Evolutionary conservation across 2,113 vertebrate species (phyloP).

Genomic region (Sakesphorus luctuosus): DNA sequence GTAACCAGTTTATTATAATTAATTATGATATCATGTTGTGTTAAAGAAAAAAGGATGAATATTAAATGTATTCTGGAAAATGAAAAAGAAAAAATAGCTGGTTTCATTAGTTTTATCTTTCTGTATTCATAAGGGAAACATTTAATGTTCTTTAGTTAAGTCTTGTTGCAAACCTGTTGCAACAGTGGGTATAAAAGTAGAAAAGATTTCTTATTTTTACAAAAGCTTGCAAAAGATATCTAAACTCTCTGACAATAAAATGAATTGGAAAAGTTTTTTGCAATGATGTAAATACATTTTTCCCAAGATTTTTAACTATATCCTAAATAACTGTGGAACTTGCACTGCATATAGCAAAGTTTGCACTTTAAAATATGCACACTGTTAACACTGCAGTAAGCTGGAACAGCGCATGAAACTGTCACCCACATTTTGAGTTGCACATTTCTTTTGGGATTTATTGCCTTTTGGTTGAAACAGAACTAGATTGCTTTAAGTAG

Average conservation of each 20-base stretch:
- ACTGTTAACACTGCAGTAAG: neutral
- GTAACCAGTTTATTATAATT: conserved; percentile 83
- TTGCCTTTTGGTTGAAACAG: neutral
- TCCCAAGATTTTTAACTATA: neutral
- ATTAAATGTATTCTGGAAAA: conserved; percentile 62
- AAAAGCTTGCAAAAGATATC: neutral
- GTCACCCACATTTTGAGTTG: neutral
- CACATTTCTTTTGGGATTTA: neutral
- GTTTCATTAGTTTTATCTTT: conserved; percentile 16
- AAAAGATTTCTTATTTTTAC: neutral
- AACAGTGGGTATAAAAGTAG: conserved; percentile 25
- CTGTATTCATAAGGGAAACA: conserved; percentile 4
- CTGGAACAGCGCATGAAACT: neutral
- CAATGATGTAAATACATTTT: neutral
- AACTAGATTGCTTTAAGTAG: neutral
- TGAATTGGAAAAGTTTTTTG: neutral
- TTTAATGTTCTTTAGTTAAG: conserved; percentile 18
- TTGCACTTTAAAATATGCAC: neutral
- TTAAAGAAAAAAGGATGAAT: conserved; percentile 70
- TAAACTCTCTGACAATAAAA: neutral
- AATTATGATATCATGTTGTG: conserved; percentile 80
- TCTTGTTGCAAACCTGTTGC: conserved; percentile 19
- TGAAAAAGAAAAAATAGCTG: conserved; percentile 1
- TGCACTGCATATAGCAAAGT: neutral
- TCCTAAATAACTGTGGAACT: neutral